Conservation (phyloP, 2,888 invertebrate species). For the Tachina fera region DNA sequence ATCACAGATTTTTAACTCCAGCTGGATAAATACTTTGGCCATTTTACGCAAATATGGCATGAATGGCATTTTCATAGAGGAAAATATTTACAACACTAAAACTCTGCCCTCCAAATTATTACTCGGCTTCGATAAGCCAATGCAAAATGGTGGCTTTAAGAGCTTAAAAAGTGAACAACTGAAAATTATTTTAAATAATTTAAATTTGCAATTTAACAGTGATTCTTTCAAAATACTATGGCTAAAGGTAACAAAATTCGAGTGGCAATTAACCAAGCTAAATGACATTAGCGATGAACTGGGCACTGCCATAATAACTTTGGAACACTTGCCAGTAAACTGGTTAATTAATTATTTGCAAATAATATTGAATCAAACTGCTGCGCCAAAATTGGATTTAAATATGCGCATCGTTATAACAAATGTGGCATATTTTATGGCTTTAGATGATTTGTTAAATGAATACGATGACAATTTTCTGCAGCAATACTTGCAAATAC, state of each 20-base stretch:
- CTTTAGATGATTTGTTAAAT: constrained; percentile 62
- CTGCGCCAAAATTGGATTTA: constrained; percentile 27
- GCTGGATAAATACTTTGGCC: constrained; percentile 71
- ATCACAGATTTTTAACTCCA: constrained; percentile 13
- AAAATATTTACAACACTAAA: constrained; percentile 66
- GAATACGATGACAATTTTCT: constrained; percentile 68
- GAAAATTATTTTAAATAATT: constrained; percentile 45
- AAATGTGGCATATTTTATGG: constrained; percentile 69
- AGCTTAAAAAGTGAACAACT: constrained; percentile 60
- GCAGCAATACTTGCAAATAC: constrained; percentile 72
- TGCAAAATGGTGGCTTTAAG: constrained; percentile 67
- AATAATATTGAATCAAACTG: constrained; percentile 48
- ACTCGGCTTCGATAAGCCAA: constrained; percentile 71
- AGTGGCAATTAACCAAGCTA: constrained; percentile 63
- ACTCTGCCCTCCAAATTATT: constrained; percentile 52
- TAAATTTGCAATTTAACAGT: constrained; percentile 2
- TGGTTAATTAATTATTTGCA: constrained; percentile 68
- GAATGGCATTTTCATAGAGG: constrained; percentile 73
- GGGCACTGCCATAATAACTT: constrained; percentile 41
- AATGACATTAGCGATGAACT: constrained; percentile 63
- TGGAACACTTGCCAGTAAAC: constrained; percentile 56
- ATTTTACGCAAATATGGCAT: constrained; percentile 72
- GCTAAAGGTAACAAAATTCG: constrained; percentile 67
- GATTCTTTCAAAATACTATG: constrained; percentile 47
- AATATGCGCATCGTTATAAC: constrained; percentile 67